Evolutionary conservation across 2,113 vertebrate species (phyloP).

Genomic region (Anguilla japonica): DNA sequence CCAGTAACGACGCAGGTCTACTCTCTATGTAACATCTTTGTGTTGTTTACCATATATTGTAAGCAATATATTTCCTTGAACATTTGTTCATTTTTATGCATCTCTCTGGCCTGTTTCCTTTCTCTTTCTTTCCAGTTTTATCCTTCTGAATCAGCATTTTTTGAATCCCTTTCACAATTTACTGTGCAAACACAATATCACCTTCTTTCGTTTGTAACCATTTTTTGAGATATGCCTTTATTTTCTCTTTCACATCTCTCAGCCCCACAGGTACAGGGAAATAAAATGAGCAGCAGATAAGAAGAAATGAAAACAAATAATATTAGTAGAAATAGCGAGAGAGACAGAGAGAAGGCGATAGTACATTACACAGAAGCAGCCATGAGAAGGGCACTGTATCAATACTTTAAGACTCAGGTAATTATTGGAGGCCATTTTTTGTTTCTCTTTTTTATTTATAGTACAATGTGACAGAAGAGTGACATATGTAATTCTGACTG

Average conservation of each 20-base stretch:
- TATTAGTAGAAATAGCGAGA: conserved; percentile 41
- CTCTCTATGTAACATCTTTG: neutral
- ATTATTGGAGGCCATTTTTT: conserved; percentile 63
- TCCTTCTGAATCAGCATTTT: neutral
- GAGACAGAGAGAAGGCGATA: conserved; percentile 48
- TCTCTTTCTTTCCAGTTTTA: neutral
- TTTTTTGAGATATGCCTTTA: conserved; percentile 61
- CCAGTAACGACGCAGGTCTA: too few species aligned
- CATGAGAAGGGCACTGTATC: conserved; percentile 68
- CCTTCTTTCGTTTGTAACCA: neutral
- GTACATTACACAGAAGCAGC: conserved; percentile 63
- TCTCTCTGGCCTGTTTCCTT: neutral
- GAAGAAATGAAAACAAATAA: conserved; percentile 14
- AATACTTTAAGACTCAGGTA: conserved; percentile 62
- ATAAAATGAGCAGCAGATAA: conserved; percentile 34
- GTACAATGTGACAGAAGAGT: conserved; percentile 69
- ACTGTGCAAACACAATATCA: neutral
- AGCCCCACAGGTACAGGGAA: conserved; percentile 72
- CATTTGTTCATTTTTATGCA: neutral
- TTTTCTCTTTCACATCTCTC: conserved; percentile 77
- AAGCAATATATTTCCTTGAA: neutral
- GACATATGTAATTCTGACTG: conserved; percentile 67
- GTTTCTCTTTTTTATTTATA: conserved; percentile 46
- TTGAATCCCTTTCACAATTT: neutral
- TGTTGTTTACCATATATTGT: neutral